These are phyloP conservation scores for Trimorus sp. DNA, from an alignment of 2,888 invertebrate genomes.

Conservation along the genomic window DNA sequence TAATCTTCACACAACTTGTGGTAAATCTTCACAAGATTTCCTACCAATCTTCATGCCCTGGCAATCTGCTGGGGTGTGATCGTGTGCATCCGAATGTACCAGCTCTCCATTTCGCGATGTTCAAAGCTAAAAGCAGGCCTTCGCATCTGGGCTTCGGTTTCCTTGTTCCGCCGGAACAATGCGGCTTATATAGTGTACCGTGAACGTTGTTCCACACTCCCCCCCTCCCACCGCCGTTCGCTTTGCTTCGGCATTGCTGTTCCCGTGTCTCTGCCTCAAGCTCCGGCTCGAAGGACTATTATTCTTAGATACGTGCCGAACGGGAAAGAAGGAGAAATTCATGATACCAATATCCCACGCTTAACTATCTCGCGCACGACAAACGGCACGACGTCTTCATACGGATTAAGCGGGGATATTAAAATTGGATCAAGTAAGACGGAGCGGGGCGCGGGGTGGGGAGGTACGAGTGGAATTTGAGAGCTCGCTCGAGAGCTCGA, in stretches of 20 bases:
- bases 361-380: constrained; percentile 15
- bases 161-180: constrained; percentile 66
- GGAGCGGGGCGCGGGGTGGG: too few species aligned
- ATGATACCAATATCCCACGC: not conserved
- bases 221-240: not conserved
- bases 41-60: constrained; percentile 19
- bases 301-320: constrained; percentile 35
- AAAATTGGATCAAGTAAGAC: not conserved
- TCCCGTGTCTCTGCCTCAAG: not conserved
- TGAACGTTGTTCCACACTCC: constrained; percentile 56
- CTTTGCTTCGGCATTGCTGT: not conserved
- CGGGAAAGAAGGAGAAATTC: constrained; percentile 28
- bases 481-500: too few species aligned
- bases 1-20: too few species aligned
- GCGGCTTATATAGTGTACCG: constrained; percentile 62
- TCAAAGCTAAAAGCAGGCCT: constrained; percentile 66
- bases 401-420: not conserved
- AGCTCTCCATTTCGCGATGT: constrained; percentile 58
- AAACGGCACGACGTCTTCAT: constrained; percentile 7
- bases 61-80: constrained; percentile 66
- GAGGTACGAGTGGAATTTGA: too few species aligned
- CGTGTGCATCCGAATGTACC: constrained; percentile 67
- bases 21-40: too few species aligned
- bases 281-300: constrained; percentile 13
- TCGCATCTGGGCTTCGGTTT: constrained; percentile 63